Evolutionary conservation across 2,113 vertebrate genomes (phyloP).

Genomic region (Microtus montanus): DNA sequence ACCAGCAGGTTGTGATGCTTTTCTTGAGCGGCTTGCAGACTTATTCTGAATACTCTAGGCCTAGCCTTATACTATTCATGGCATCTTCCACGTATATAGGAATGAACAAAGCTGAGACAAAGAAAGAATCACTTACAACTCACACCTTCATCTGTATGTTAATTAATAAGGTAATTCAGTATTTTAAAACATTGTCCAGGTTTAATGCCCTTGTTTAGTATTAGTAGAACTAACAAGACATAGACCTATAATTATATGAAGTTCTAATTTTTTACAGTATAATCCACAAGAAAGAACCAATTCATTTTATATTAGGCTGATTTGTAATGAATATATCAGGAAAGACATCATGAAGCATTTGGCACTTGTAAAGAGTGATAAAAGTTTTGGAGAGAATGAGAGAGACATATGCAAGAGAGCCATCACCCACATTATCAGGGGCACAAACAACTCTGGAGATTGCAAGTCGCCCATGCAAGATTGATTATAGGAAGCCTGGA

Average conservation of each 20-base stretch:
- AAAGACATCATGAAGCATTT: not conserved
- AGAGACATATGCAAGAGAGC: not conserved
- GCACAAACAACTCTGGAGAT: not conserved
- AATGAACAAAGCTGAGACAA: not conserved
- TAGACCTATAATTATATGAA: not conserved
- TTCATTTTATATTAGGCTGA: not conserved
- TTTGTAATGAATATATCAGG: not conserved
- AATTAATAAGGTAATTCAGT: not conserved
- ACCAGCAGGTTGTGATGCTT: not conserved
- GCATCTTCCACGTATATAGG: not conserved
- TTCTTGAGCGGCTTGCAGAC: not conserved
- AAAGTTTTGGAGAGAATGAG: not conserved
- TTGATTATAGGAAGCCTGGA: accelerated
- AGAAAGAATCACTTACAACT: not conserved
- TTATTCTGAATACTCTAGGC: not conserved
- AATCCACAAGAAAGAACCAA: not conserved
- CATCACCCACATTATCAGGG: not conserved
- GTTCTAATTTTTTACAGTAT: not conserved
- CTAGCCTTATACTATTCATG: not conserved
- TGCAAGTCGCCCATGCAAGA: not conserved
- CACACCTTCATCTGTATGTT: not conserved
- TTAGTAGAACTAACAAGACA: not conserved
- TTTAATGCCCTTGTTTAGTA: not conserved
- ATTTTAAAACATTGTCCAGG: not conserved
- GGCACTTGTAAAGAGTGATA: not conserved